Evolutionary conservation across 2,113 vertebrate species (phyloP), one percentile per base, ranked within the genome.

Genomic region (Oxyura jamaicensis): DNA sequence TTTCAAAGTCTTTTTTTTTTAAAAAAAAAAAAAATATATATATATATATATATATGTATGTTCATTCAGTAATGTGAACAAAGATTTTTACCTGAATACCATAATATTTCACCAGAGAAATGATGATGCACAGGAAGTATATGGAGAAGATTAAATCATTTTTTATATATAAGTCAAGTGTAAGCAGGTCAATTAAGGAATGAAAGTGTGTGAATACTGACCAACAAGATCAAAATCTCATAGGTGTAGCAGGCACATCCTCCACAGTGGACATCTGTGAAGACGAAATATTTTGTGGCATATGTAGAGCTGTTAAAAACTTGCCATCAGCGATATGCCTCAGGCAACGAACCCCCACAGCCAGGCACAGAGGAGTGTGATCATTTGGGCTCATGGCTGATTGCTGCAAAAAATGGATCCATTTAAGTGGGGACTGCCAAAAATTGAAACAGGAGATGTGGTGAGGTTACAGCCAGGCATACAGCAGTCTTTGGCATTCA

Each of bases 301-400:
- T 20, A 23, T 48, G 6, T 29, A n/a, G 3, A 85, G 41, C 29
- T 68, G n/a, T 26, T 55, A 68, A 62, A 68, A 33, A 20, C 11
- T 26, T 31, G 4, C 22, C 0, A 0, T 28, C 44, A 48, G 8
- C 39, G 36, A 58, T 21, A 17, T 22, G 22, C 42, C 15, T 26
- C 9, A 67, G 21, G 28, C 21, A 21, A 33, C 29, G 31, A 22
- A 79, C 10, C 11, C 11, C 29, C 62, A 23, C 2, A 20, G 3
- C 23, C 15, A 29, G 23, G 12, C 0, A 0, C 13, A 25, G 52
- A 46, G 25, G 8, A 7, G 3, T 2, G 11, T 1, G 5, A 85
- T 7, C 1, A 36, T 3, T 66, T 76, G 41, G 17, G 22, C 7
- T 36, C 6, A 21, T 19, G 15, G 28, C 16, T 26, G 67, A 41